Conservation (phyloP, 2,888 invertebrate species). For the Ceramica pisi region DNA sequence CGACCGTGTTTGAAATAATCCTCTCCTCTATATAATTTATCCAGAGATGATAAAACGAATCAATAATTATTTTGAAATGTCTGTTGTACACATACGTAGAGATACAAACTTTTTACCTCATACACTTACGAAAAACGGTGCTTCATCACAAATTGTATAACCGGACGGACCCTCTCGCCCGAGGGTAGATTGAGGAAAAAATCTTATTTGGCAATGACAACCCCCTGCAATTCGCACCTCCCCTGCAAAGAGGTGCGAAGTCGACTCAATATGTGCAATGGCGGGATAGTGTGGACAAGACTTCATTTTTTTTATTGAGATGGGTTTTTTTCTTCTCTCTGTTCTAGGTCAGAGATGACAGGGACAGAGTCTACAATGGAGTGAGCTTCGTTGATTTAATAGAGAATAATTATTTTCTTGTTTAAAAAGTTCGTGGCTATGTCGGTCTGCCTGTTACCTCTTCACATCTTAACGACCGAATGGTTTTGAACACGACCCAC, state of each 20-base stretch:
- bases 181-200: constrained; percentile 86
- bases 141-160: constrained; percentile 83
- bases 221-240: constrained; percentile 85
- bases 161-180: constrained; percentile 74
- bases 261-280: constrained; percentile 77
- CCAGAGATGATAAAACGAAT: background rate
- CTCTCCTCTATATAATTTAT: too few species aligned
- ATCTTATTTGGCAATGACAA: constrained; percentile 88
- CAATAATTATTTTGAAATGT: background rate
- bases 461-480: too few species aligned
- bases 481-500: too few species aligned
- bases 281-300: constrained; percentile 68
- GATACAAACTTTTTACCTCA: constrained; percentile 36
- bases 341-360: too few species aligned
- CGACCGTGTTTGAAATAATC: too few species aligned
- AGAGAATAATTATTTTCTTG: too few species aligned
- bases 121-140: constrained; percentile 55
- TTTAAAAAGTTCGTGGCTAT: too few species aligned
- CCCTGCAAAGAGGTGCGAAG: constrained; percentile 73
- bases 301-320: background rate
- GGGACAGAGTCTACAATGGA: too few species aligned
- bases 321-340: too few species aligned
- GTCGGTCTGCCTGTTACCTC: too few species aligned
- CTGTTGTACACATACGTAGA: background rate
- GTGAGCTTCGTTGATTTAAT: too few species aligned